These are phyloP conservation scores for Heterodera filipjevi DNA, from an alignment of 2,888 invertebrate species.

Conservation along the genomic window DNA sequence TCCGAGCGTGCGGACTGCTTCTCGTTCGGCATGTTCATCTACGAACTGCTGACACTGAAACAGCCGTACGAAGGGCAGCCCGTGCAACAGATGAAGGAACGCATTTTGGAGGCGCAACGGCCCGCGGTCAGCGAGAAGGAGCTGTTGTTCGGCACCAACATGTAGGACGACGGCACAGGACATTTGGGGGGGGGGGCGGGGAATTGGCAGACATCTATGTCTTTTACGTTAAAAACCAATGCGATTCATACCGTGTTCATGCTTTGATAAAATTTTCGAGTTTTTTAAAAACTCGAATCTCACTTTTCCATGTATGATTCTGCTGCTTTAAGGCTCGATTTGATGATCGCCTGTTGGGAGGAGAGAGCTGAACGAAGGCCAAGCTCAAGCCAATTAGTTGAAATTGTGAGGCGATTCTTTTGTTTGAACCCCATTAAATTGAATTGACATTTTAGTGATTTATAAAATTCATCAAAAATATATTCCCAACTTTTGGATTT, in stretches of 20 bases:
- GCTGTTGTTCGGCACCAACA: constrained; percentile 5
- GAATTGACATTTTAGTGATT: too few relatives aligned
- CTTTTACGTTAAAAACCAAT: too few relatives aligned
- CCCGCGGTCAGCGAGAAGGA: constrained; percentile 83
- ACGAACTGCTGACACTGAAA: constrained; percentile 87
- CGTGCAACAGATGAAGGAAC: constrained; percentile 88
- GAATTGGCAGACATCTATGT: too few relatives aligned
- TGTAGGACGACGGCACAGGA: too few relatives aligned
- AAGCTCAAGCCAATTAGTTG: constrained; percentile 90
- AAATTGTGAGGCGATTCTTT: constrained; percentile 71
- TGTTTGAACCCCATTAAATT: not conserved
- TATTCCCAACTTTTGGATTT: not conserved
- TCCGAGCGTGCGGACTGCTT: constrained; percentile 96
- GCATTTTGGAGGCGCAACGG: constrained; percentile 89
- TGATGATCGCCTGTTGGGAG: constrained; percentile 95
- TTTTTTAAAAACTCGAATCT: too few relatives aligned
- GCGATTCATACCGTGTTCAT: too few relatives aligned
- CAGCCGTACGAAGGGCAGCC: constrained; percentile 90
- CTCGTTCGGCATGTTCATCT: constrained; percentile 97
- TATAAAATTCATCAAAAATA: constrained; percentile 54
- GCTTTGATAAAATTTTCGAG: too few relatives aligned
- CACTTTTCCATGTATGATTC: not conserved
- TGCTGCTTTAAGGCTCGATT: constrained; percentile 73
- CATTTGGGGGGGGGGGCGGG: too few relatives aligned
- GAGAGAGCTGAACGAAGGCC: constrained; percentile 80